Conservation (phyloP, 2,113 vertebrate genomes). For the Nothobranchius furzeri region DNA sequence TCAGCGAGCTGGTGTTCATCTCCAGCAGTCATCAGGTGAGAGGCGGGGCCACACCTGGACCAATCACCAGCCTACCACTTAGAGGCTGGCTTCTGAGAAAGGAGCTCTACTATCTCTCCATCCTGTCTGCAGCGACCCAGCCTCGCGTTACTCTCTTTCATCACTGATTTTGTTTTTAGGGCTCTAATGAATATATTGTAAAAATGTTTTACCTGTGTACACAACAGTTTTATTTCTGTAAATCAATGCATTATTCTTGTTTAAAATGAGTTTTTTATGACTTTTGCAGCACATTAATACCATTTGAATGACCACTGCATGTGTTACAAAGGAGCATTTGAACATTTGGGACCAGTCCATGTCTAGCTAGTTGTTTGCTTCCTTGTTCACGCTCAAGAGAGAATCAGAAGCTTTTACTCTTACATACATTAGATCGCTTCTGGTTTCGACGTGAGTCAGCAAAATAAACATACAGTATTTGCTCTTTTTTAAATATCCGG, state of each 20-base stretch:
- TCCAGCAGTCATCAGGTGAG: too few relatives aligned
- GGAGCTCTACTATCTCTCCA: slow-evolving; percentile 31
- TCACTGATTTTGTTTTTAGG: slow-evolving; percentile 26
- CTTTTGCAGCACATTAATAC: slow-evolving; percentile 34
- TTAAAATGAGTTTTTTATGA: slow-evolving; percentile 15
- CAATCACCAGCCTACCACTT: too few relatives aligned
- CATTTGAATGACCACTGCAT: slow-evolving; percentile 43
- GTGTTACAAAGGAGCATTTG: slow-evolving; percentile 24
- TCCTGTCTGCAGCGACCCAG: slow-evolving; percentile 53
- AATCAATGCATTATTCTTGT: slow-evolving; percentile 27
- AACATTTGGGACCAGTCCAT: slow-evolving; percentile 17
- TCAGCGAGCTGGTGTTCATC: too few relatives aligned
- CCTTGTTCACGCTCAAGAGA: background rate
- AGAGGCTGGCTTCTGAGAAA: background rate
- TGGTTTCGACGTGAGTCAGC: background rate
- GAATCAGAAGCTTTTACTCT: slow-evolving; percentile 15
- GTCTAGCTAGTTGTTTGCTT: background rate
- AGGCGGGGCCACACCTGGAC: too few relatives aligned
- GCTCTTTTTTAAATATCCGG: too few relatives aligned
- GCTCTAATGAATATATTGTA: slow-evolving; percentile 35
- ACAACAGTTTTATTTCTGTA: slow-evolving; percentile 18
- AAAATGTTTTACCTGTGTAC: slow-evolving; percentile 14
- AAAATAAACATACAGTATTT: background rate
- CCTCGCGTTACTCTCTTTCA: slow-evolving; percentile 30
- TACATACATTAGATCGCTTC: slow-evolving; percentile 5